phyloP scores from a whole-genome alignment of 2,888 invertebrate species.

The Belgica antarctica region DNA sequence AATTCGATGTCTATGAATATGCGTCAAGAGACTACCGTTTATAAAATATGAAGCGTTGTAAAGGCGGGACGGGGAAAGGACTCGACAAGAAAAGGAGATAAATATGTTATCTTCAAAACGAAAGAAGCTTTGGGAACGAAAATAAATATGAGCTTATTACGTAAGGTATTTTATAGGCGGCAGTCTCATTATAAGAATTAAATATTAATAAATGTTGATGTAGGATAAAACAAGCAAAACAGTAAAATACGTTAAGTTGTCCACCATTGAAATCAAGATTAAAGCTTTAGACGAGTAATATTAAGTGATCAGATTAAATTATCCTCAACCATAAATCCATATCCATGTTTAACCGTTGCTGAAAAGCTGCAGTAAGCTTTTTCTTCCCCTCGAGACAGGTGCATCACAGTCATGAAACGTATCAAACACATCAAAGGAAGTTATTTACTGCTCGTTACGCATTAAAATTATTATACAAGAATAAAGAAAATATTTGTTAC shows the following conservation, averaged over 20 bases:
- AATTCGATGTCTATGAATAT: slow-evolving; percentile 13
- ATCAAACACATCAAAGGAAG: neutral
- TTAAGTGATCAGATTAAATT: slow-evolving; percentile 4
- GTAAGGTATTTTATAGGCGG: slow-evolving; percentile 13
- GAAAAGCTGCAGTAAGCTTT: slow-evolving; percentile 2
- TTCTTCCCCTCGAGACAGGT: neutral
- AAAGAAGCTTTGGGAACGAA: neutral
- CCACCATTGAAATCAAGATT: neutral
- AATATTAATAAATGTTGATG: slow-evolving; percentile 18
- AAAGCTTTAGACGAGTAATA: slow-evolving; percentile 6
- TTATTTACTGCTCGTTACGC: neutral
- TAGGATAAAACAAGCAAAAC: slow-evolving; percentile 12
- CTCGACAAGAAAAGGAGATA: neutral
- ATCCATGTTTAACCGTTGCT: neutral
- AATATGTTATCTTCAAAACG: neutral
- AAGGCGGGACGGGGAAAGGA: neutral
- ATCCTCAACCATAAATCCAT: neutral
- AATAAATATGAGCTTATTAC: slow-evolving; percentile 13
- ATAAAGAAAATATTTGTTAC: slow-evolving; percentile 9
- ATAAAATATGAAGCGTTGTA: slow-evolving; percentile 8
- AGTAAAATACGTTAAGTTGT: neutral
- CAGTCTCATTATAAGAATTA: slow-evolving; percentile 18
- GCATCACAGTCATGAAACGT: neutral
- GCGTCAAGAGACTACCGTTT: neutral
- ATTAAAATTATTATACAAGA: neutral